phyloP scores from a whole-genome alignment of 2,888 invertebrate genomes.

The Standfussiana lucernea region DNA sequence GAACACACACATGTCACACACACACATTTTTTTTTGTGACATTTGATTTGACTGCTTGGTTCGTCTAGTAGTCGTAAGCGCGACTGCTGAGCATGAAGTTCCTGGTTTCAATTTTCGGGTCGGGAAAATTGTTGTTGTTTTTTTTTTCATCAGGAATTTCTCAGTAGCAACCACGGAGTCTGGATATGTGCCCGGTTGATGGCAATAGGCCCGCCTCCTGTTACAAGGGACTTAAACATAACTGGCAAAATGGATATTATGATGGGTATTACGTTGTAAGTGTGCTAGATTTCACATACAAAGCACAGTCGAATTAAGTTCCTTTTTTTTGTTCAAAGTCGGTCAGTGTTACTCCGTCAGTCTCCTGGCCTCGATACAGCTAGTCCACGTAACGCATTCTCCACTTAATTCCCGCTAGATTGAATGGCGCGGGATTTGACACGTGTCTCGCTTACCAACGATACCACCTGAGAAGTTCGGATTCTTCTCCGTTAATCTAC shows the following conservation, averaged over 20 bases:
- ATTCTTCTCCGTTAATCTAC: slow-evolving; percentile 45
- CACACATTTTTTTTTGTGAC: not conserved
- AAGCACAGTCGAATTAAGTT: not conserved
- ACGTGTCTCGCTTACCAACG: slow-evolving; percentile 72
- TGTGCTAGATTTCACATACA: not conserved
- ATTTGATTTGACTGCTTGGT: not conserved
- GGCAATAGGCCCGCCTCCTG: too few relatives aligned
- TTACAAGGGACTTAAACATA: too few relatives aligned
- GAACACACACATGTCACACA: too few relatives aligned
- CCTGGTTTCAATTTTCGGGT: too few relatives aligned
- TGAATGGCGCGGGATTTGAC: slow-evolving; percentile 79
- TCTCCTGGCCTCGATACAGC: slow-evolving; percentile 74
- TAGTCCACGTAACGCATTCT: slow-evolving; percentile 77
- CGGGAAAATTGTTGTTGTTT: too few relatives aligned
- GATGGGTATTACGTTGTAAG: too few relatives aligned
- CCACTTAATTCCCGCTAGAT: slow-evolving; percentile 79
- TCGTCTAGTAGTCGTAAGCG: too few relatives aligned
- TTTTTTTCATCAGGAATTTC: too few relatives aligned
- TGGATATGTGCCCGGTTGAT: too few relatives aligned
- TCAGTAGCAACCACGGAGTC: too few relatives aligned
- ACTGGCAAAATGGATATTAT: too few relatives aligned
- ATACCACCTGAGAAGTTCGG: slow-evolving; percentile 55
- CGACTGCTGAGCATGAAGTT: too few relatives aligned
- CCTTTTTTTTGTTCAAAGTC: not conserved
- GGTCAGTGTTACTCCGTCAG: slow-evolving; percentile 31